Percentiles rank a stretch among this genome's conserved stretches.
phyloP scores from a whole-genome alignment of 2,888 invertebrate species.

The Pachycephus smyrnensis region DNA sequence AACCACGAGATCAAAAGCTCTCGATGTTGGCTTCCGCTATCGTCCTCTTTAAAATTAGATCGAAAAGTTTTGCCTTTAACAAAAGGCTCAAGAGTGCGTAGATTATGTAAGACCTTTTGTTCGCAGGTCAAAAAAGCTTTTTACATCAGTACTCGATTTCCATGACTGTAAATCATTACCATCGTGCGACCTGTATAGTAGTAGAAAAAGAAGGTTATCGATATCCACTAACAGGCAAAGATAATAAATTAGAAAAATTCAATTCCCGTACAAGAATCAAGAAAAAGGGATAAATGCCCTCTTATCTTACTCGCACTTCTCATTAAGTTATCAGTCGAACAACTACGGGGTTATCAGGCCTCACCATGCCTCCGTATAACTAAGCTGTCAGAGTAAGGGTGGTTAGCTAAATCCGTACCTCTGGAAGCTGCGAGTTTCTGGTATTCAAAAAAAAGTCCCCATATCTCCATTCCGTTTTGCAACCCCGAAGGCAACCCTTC shows the following conservation, averaged over 20 bases:
- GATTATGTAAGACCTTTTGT: not conserved
- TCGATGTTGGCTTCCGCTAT: not conserved
- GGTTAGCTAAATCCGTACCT: too few relatives aligned
- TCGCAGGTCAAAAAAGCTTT: not conserved
- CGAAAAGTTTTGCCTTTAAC: not conserved
- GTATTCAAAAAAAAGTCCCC: too few relatives aligned
- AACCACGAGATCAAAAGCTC: not conserved
- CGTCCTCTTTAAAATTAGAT: not conserved
- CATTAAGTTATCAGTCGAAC: too few relatives aligned
- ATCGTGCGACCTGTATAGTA: not conserved
- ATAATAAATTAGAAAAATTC: not conserved
- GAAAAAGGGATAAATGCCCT: not conserved
- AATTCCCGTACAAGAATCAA: not conserved
- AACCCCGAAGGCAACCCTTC: too few relatives aligned
- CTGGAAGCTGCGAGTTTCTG: too few relatives aligned
- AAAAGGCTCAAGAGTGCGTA: not conserved
- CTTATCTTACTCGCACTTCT: not conserved
- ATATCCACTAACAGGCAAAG: not conserved
- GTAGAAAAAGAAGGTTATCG: not conserved
- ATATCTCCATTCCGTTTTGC: too few relatives aligned
- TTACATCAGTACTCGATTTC: not conserved
- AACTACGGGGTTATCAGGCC: too few relatives aligned
- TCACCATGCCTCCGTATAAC: too few relatives aligned
- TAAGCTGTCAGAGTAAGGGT: too few relatives aligned
- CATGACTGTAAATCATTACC: not conserved